These are phyloP conservation scores for Zaprionus africanus DNA, from an alignment of 1,140 invertebrate species.

Conservation along the genomic window DNA sequence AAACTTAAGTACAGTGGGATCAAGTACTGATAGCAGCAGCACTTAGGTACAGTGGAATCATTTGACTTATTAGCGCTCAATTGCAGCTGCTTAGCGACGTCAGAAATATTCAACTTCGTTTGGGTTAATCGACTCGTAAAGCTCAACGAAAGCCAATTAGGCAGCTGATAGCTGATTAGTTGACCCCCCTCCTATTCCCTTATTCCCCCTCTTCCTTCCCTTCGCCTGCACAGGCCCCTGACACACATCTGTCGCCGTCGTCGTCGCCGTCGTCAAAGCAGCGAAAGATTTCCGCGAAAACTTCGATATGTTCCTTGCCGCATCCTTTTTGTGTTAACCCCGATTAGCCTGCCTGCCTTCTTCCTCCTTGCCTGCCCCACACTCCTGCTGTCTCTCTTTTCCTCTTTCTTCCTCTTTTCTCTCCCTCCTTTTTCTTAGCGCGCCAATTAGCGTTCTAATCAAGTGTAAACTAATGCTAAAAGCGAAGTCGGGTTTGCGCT, in stretches of 20 bases:
- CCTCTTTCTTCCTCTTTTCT: background rate
- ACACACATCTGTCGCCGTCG: conserved; percentile 38
- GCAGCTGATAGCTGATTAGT: conserved; percentile 17
- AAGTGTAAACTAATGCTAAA: conserved; percentile 83
- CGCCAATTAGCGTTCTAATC: conserved; percentile 81
- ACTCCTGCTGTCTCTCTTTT: background rate
- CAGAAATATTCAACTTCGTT: background rate
- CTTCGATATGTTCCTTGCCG: conserved; percentile 22
- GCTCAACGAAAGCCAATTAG: conserved; percentile 11
- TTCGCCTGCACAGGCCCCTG: conserved; percentile 14
- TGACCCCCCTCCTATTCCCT: no score
- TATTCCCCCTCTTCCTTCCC: no score
- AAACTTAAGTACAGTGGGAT: background rate
- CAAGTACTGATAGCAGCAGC: background rate
- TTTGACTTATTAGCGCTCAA: background rate
- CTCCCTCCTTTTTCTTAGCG: conserved; percentile 10
- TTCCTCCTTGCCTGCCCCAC: background rate
- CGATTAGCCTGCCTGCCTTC: background rate
- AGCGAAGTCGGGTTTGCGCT: conserved; percentile 74
- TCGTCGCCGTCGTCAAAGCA: no score
- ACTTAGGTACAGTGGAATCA: background rate
- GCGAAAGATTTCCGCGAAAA: conserved; percentile 65
- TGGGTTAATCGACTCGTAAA: conserved; percentile 1
- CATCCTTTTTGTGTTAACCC: background rate
- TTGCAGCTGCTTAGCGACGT: background rate